Conservation (phyloP, 2,113 vertebrate species). For the Leucopsar rothschildi region DNA sequence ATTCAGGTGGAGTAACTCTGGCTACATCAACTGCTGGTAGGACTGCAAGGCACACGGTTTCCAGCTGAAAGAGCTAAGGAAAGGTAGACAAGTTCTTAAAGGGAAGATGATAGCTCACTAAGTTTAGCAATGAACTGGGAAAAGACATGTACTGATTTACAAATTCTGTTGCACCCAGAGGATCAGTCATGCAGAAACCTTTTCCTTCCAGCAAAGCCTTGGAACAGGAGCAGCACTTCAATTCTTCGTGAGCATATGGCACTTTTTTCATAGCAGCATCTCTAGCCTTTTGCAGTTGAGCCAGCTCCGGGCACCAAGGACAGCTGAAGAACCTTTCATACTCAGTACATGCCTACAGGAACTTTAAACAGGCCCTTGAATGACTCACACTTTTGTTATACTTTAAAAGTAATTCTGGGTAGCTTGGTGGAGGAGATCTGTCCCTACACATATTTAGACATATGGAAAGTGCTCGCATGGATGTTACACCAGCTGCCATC, state of each 20-base stretch:
- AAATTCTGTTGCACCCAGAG: background rate
- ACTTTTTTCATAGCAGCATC: background rate
- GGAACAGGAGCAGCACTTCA: background rate
- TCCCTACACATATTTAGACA: background rate
- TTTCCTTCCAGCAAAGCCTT: background rate
- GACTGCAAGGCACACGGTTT: background rate
- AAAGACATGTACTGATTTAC: background rate
- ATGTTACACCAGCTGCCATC: background rate
- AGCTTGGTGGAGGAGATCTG: background rate
- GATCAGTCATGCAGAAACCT: background rate
- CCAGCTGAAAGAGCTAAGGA: background rate
- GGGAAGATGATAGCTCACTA: background rate
- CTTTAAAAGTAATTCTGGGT: background rate
- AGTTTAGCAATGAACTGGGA: background rate
- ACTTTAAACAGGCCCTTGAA: background rate
- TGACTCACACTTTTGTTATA: background rate
- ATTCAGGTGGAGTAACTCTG: background rate
- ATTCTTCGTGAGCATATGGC: background rate
- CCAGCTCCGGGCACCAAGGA: background rate
- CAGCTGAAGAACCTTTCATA: background rate
- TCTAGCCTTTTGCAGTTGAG: background rate
- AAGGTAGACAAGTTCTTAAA: background rate
- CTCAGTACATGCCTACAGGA: fast-evolving
- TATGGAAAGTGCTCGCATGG: background rate
- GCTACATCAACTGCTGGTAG: background rate